Evolutionary conservation across 1,140 invertebrate genomes (phyloP).

Genomic region (Hormaphis cornu): DNA sequence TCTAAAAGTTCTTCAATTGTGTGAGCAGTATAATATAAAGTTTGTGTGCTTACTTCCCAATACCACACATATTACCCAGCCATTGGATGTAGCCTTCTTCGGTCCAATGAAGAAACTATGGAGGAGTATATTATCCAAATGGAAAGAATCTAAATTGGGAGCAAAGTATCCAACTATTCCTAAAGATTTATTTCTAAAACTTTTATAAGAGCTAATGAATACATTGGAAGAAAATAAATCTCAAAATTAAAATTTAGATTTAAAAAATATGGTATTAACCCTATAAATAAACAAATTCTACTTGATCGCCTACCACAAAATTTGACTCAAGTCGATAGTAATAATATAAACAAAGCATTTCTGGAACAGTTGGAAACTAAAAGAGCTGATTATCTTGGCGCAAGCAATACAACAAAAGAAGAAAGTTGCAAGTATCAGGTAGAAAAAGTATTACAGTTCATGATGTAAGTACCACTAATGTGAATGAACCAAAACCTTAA

Average conservation of each 20-base stretch:
- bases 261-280: slow-evolving; percentile 37
- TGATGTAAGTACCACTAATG: neutral
- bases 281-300: slow-evolving; percentile 37
- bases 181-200: slow-evolving; percentile 35
- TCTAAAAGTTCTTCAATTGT: slow-evolving; percentile 39
- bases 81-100: slow-evolving; percentile 44
- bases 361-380: neutral
- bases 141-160: slow-evolving; percentile 35
- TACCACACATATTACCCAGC: slow-evolving; percentile 43
- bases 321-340: neutral
- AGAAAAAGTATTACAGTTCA: slow-evolving; percentile 24
- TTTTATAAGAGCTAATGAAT: slow-evolving; percentile 37
- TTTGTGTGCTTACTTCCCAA: slow-evolving; percentile 43
- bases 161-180: slow-evolving; percentile 6
- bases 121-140: slow-evolving; percentile 40
- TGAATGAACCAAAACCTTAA: neutral
- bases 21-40: slow-evolving; percentile 41
- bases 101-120: slow-evolving; percentile 42
- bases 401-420: neutral
- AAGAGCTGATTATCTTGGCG: neutral
- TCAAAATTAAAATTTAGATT: slow-evolving; percentile 37
- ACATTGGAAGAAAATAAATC: slow-evolving; percentile 3
- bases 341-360: neutral
- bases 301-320: slow-evolving; percentile 29
- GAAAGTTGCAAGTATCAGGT: slow-evolving; percentile 21